phyloP scores from a whole-genome alignment of 2,797 vertebrate genomes.

The Prunella strophiata region DNA sequence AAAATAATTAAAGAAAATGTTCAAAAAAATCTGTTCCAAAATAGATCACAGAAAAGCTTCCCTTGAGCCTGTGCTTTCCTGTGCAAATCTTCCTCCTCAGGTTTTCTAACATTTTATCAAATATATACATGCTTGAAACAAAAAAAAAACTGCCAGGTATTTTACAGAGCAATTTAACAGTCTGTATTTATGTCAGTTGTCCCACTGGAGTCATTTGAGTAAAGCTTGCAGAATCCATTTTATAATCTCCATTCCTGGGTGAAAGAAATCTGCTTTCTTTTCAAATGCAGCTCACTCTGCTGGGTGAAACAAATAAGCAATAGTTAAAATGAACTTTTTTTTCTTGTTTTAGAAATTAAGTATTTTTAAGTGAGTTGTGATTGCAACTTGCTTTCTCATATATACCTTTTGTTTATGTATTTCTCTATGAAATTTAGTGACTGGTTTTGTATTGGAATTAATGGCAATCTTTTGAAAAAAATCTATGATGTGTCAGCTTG shows the following conservation, averaged over 20 bases:
- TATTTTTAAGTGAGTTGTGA: neutral
- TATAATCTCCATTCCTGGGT: neutral
- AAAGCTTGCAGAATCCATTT: constrained; percentile 16
- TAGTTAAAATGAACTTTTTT: neutral
- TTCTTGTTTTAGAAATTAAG: neutral
- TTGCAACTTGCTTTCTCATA: neutral
- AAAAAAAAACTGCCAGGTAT: neutral
- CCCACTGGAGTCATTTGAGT: constrained; percentile 6
- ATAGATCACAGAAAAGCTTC: neutral
- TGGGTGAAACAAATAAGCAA: neutral
- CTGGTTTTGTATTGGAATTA: neutral
- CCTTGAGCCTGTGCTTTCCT: neutral
- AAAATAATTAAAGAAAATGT: constrained; percentile 31
- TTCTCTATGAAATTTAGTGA: neutral
- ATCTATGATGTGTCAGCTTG: neutral
- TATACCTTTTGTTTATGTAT: neutral
- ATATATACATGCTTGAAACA: neutral
- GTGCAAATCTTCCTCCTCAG: neutral
- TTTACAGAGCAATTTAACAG: neutral
- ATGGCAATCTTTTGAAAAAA: neutral
- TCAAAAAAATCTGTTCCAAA: neutral
- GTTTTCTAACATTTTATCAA: neutral
- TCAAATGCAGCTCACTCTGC: neutral
- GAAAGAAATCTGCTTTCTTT: neutral
- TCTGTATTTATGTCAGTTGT: neutral